phyloP scores from a whole-genome alignment of 2,113 vertebrate genomes.

The Taxidea taxus region DNA sequence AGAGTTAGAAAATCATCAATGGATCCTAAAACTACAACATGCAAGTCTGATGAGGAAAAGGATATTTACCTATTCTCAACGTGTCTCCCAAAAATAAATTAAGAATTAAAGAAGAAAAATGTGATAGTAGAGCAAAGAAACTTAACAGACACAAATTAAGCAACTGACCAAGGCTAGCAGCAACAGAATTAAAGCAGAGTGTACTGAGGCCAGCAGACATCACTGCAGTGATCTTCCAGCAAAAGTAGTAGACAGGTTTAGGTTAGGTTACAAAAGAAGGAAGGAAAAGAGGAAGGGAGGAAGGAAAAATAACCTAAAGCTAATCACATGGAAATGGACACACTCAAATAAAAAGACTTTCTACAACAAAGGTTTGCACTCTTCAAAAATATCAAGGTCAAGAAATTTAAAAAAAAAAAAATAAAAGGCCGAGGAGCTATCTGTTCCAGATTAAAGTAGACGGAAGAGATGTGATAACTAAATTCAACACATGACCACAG shows the following conservation, averaged over 20 bases:
- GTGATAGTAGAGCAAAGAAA: background rate
- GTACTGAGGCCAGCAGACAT: background rate
- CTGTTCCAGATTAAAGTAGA: background rate
- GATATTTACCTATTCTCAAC: background rate
- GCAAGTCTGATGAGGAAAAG: background rate
- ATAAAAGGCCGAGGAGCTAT: background rate
- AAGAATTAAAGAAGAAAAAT: background rate
- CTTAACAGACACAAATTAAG: background rate
- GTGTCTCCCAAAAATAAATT: background rate
- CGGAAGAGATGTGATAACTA: background rate
- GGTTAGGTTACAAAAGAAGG: background rate
- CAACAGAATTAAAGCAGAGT: background rate
- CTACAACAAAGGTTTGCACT: background rate
- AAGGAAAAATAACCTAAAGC: background rate
- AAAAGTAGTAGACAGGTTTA: background rate
- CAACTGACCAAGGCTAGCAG: background rate
- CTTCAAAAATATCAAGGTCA: background rate
- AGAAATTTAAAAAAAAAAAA: background rate
- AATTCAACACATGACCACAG: background rate
- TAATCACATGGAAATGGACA: background rate
- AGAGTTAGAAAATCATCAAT: background rate
- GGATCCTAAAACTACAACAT: background rate
- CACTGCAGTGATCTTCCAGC: too few relatives aligned
- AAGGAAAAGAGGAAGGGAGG: background rate
- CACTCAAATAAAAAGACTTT: background rate